Evolutionary conservation across 2,797 vertebrate species (phyloP), one percentile per base, ranked within the genome.

Genomic region (Microtus obscurus): DNA sequence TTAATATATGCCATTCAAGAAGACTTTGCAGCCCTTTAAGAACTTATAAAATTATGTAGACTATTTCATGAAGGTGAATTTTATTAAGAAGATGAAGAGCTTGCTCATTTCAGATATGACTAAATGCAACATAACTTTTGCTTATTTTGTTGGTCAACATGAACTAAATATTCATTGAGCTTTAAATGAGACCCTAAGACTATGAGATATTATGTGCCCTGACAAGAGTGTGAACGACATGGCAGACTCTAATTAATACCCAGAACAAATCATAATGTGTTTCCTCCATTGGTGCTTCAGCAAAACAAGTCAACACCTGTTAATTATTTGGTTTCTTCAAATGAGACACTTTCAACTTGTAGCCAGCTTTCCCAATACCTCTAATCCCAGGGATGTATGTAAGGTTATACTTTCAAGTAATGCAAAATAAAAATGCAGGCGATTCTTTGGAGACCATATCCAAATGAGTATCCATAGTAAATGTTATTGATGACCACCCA

Each of bases 71-170:
- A 96, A 94, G 53, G 45, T 93, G 96, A 97, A 97, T 96, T 40
- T 96, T 97, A 97, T 96, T 25, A 82, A 87, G 95, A 94, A 96
- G 97, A 97, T 88, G 76, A 95, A 82, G 96, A 96, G 90, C 96
- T 94, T 97, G 9, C 19, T 97, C 95, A 90, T 97, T 98, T 97
- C 86, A 97, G 29, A 90, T 95, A 91, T 96, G 94, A 96, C 96
- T 96, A 95, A 97, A 97, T 97, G 80, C 74, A 87, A 59, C 88
- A 93, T 93, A 97, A 95, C 77, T 90, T 98, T 97, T 2, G 29
- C 94, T 94, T 97, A 91, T 97, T 96, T 97, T 96, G 92, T 94
- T 96, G 97, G 96, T 96, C 92, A 97, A 95, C 96, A 98, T 86
- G 91, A 96, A 81, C 97, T 95, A 90, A 96, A 97, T 96, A 97